Base-by-base conservation (phyloP, 2,113 vertebrate species). In the Herpailurus yagouaroundi region DNA sequence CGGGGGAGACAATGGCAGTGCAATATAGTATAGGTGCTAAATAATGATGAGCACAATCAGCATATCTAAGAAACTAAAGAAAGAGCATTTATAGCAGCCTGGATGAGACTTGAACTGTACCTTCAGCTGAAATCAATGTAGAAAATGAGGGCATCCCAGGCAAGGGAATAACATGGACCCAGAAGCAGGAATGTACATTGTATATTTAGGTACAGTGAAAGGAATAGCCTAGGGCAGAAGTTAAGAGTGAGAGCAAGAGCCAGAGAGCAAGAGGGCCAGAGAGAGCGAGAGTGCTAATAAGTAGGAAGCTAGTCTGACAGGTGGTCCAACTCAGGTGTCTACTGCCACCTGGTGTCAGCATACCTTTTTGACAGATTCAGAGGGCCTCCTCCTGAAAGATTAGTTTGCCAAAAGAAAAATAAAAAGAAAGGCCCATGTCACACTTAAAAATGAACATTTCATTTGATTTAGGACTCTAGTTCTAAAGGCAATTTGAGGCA, bases 341-440 rank as follows among this genome's bases (percentile, higher is more conserved):
- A n/a, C 88, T 96, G 85, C 95, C 88, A 91, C 60, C 90, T 83
- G 71, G 38, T 96, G 97, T 87, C 77, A 36, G 71, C 21, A 68
- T 93, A 94, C 85, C 97, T 96, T 94, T 64, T 57, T 86, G 63
- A 64, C 63, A 95, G n/a, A 55, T 25, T 73, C 80, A 79, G 45
- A 27, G 36, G 36, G 57, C 73, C 36, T 57, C 41, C 36, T 29
- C 55, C 45, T 60, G 5, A 80, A 60, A 66, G 29, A 8, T 23
- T 8, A 74, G 27, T n/a, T 13, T 7, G 64, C 83, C 29, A n/a
- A 63, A 57, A 25, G n/a, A 91, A 97, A 93, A 89, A 79, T 14
- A 89, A 76, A 95, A 68, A 91, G 71, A 16, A 38, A 91, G 7
- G 15, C 41, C 10, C 76, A 50, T 16, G 4, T 82, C 38, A 90